Evolutionary conservation across 2,113 vertebrate species (phyloP), one percentile per base, ranked within the genome.

Genomic region (Chitala chitala): DNA sequence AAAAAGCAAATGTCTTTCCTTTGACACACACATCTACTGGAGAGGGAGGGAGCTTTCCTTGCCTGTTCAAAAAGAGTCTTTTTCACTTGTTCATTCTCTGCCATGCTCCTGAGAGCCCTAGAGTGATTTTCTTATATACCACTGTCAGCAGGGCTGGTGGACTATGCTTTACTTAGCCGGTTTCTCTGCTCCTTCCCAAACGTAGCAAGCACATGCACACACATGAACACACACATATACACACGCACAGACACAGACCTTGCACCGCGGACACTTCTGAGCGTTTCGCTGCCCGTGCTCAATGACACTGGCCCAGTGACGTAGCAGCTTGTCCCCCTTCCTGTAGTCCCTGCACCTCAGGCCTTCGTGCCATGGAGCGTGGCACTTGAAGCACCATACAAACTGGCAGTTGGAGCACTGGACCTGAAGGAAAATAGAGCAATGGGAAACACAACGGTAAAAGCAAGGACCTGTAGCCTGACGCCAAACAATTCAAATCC

Each of bases 301-400:
- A 3, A 98, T 93, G 82, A 96, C 94, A 5, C 91, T 95, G 80
- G 97, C 97, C 97, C 96, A 99, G 84, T 91, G 92, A 82, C 93
- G 94, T 72, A 99, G 88, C 79, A 97, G 85, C 79, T 98, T 99
- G 92, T 99, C 97, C 79, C 96, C 97, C 80, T 92, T 96, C 82
- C 91, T 93, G 90, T 97, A 99, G 54, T 98, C 94, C 70, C 94
- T 94, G 84, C 97, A 99, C 83, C 94, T 98, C 80, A 98, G 84
- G 0, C 95, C 95, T 81, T 96, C 93, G 78, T 99, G 97, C 97
- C 96, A 99, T 68, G 97, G 97, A 22, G 97, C 92, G 61, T 99
- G 97, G 90, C 97, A 99, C 88, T 94, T 98, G 86, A 99, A 99
- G 93, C 97, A 99, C 97, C 97, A 99, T 81, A 98, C 82, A 84